Percentiles rank a stretch among this genome's conserved stretches.
phyloP scores from a whole-genome alignment of 1,140 invertebrate species.

The Pseudomyrmex gracilis region DNA sequence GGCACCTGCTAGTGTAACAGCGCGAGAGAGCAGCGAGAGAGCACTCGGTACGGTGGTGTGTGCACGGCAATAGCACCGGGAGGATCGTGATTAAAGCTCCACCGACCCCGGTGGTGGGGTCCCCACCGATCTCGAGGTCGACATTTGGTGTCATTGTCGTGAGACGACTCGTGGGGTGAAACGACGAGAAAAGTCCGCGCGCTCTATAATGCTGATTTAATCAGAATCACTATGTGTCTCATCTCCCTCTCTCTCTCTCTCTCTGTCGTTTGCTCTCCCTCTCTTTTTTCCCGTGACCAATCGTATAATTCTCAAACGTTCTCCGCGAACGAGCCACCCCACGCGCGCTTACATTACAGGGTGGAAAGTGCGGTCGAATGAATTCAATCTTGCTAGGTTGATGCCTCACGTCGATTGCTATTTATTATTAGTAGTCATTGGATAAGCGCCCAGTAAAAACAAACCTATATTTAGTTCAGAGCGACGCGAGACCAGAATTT shows the following conservation, averaged over 20 bases:
- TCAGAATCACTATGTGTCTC: slow-evolving; percentile 37
- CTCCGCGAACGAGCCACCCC: slow-evolving; percentile 4
- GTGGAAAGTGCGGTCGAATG: slow-evolving; percentile 56
- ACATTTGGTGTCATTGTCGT: slow-evolving; percentile 83
- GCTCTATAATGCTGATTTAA: slow-evolving; percentile 53
- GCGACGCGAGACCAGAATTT: too few species aligned
- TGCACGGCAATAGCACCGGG: slow-evolving; percentile 1
- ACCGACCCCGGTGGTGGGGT: slow-evolving; percentile 37
- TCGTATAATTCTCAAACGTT: slow-evolving; percentile 27
- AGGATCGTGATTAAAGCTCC: slow-evolving; percentile 79
- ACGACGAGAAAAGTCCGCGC: slow-evolving; percentile 27
- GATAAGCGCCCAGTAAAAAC: background rate
- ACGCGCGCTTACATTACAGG: background rate
- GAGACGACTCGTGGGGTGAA: slow-evolving; percentile 60
- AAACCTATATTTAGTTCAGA: too few species aligned
- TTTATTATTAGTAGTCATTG: slow-evolving; percentile 31
- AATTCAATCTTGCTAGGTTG: slow-evolving; percentile 53
- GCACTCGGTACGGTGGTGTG: slow-evolving; percentile 3
- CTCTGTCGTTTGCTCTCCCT: slow-evolving; percentile 12
- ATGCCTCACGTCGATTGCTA: slow-evolving; percentile 20
- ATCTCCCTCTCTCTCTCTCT: slow-evolving; percentile 19
- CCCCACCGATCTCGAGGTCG: slow-evolving; percentile 70
- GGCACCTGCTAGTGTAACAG: slow-evolving; percentile 60
- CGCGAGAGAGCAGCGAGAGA: slow-evolving; percentile 5
- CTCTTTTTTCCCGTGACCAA: background rate